Percentiles rank a stretch among this genome's conserved stretches.
phyloP scores from a whole-genome alignment of 2,888 invertebrate genomes.

The Invenusta paracnida region DNA sequence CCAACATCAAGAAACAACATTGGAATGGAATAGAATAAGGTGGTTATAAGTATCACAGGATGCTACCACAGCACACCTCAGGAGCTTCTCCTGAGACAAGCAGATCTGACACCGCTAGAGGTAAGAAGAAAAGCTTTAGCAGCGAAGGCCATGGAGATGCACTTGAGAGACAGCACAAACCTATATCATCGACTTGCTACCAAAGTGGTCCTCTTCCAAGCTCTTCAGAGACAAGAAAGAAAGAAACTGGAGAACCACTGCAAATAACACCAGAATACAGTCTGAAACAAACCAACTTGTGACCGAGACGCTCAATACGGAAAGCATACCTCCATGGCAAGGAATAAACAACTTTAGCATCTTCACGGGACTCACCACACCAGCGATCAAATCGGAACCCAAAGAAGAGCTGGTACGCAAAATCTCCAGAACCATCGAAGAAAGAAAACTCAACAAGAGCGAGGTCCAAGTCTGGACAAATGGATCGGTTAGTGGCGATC shows the following conservation, averaged over 20 bases:
- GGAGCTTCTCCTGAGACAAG: conserved; percentile 65
- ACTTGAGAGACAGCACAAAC: conserved; percentile 38
- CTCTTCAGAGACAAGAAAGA: neutral
- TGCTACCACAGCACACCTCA: conserved; percentile 53
- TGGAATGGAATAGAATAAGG: conserved; percentile 3
- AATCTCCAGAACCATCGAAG: neutral
- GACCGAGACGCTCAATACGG: neutral
- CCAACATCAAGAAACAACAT: neutral
- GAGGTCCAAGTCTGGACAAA: neutral
- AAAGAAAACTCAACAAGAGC: neutral
- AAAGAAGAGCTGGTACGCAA: neutral
- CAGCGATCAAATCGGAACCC: neutral
- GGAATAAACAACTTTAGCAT: neutral
- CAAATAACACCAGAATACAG: neutral
- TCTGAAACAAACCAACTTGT: neutral
- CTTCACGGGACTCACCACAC: neutral
- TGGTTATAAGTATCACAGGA: conserved; percentile 7
- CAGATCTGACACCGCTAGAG: neutral
- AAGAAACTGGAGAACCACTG: neutral
- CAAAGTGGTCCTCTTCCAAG: too few species aligned
- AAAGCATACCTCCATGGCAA: neutral
- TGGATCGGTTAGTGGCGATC: neutral
- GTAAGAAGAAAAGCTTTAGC: neutral
- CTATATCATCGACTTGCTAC: neutral
- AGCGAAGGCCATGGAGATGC: conserved; percentile 46